These are phyloP conservation scores for Oceanodroma leucorhoa DNA, from an alignment of 2,797 vertebrate genomes.

Conservation along the genomic window DNA sequence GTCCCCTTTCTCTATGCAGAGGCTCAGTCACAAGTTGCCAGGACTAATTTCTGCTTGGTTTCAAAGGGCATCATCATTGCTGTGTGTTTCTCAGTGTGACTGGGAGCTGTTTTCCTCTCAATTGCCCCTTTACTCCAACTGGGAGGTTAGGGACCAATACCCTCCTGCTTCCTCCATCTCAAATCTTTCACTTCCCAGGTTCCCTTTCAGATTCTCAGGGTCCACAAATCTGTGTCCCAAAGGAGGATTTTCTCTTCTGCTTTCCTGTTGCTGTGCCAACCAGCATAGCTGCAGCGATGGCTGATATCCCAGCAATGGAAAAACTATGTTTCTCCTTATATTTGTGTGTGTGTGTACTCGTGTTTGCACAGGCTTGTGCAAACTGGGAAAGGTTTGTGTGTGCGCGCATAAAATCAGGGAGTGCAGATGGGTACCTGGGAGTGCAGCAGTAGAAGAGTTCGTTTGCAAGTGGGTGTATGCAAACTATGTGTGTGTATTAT, in stretches of 20 bases:
- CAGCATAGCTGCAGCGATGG: neutral
- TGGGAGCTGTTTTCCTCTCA: neutral
- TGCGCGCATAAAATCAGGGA: neutral
- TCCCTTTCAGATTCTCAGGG: neutral
- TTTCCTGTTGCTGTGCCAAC: constrained; percentile 25
- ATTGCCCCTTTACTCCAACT: neutral
- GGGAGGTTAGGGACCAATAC: neutral
- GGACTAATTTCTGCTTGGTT: neutral
- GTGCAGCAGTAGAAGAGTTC: neutral
- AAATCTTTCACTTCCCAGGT: neutral
- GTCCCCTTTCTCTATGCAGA: neutral
- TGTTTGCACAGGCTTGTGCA: neutral
- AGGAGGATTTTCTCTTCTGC: neutral
- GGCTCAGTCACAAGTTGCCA: neutral
- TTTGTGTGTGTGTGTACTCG: neutral
- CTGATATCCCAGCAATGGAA: neutral
- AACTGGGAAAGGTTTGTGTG: neutral
- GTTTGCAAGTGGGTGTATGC: neutral
- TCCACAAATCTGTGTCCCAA: neutral
- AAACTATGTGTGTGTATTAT: neutral
- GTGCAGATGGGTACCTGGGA: neutral
- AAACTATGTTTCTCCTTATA: neutral
- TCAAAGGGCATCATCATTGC: neutral
- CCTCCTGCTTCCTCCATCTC: neutral
- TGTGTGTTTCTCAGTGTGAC: neutral